A percentile compares a stretch with the other conserved stretches of the same genome.
phyloP scores from a whole-genome alignment of 2,113 vertebrate species.

The Platycercus adscitus region DNA sequence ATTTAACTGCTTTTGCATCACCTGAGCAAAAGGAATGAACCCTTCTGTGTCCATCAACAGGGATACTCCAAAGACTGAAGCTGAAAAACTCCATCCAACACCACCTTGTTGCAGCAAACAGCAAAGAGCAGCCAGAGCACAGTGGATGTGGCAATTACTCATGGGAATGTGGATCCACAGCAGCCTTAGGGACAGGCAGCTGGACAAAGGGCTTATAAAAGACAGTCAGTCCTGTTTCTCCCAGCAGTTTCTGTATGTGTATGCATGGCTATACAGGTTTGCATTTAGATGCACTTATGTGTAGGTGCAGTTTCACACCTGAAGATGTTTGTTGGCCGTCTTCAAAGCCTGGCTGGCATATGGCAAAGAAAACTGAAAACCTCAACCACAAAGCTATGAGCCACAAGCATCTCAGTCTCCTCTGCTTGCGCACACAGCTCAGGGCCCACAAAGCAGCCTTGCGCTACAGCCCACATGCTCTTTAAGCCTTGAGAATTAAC shows the following conservation, averaged over 20 bases:
- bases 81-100: not conserved
- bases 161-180: not conserved
- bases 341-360: not conserved
- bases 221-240: not conserved
- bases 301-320: not conserved
- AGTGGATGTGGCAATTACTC: not conserved
- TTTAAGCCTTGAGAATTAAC: not conserved
- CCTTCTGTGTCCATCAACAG: not conserved
- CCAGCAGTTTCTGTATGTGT: not conserved
- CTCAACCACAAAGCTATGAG: not conserved
- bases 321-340: not conserved
- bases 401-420: not conserved
- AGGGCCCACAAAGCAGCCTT: not conserved
- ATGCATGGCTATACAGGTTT: accelerated
- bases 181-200: not conserved
- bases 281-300: accelerated
- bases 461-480: accelerated
- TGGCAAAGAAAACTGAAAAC: not conserved
- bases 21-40: not conserved
- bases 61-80: not conserved
- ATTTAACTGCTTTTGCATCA: not conserved
- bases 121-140: not conserved
- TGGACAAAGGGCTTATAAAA: not conserved
- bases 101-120: not conserved
- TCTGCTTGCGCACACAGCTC: not conserved